Evolutionary conservation across 2,888 invertebrate species (phyloP).

Genomic region (Heliconius sara): DNA sequence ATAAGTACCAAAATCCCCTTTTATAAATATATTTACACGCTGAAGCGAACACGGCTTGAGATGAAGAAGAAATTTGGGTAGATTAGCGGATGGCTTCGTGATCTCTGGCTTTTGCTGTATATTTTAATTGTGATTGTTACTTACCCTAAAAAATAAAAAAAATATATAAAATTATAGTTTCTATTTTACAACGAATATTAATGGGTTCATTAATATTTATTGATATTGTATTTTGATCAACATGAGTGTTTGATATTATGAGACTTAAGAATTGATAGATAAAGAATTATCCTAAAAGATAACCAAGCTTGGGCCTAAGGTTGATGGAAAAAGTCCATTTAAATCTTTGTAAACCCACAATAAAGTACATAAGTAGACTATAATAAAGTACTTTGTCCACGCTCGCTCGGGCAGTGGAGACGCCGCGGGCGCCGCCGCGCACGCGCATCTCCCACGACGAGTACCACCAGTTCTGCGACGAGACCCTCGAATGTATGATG

Average conservation of each 20-base stretch:
- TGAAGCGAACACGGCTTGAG: slow-evolving; percentile 32
- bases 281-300: no score
- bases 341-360: not conserved
- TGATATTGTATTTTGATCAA: not conserved
- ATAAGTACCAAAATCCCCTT: slow-evolving; percentile 3
- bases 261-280: no score
- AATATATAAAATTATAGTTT: not conserved
- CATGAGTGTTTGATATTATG: not conserved
- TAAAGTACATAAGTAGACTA: slow-evolving; percentile 32
- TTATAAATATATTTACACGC: slow-evolving; percentile 8
- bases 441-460: slow-evolving; percentile 88
- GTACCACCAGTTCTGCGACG: slow-evolving; percentile 91
- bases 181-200: not conserved
- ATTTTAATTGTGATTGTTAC: not conserved
- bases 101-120: slow-evolving; percentile 35
- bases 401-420: slow-evolving; percentile 56
- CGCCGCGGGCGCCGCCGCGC: slow-evolving; percentile 78
- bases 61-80: slow-evolving; percentile 24
- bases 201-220: not conserved
- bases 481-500: slow-evolving; percentile 90
- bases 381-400: slow-evolving; percentile 55
- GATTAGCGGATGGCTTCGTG: slow-evolving; percentile 37
- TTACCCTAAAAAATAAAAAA: not conserved
- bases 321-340: not conserved
- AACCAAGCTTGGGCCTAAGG: no score